A percentile compares a stretch with the other conserved stretches of the same genome.
phyloP scores from a whole-genome alignment of 2,888 invertebrate genomes.

The Siphlonurus alternatus region DNA sequence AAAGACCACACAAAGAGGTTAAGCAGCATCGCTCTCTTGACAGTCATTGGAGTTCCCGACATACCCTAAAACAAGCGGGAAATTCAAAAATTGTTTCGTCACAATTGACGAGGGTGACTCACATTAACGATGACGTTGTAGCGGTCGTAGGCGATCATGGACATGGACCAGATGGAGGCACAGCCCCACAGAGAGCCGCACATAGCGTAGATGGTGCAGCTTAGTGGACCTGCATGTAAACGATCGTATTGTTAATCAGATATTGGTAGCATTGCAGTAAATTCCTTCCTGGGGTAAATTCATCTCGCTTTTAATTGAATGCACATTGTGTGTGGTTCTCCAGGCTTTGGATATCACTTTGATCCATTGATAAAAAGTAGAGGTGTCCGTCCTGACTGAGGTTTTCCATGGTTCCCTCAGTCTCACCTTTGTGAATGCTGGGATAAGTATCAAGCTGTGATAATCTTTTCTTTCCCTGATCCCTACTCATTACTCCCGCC shows the following conservation, averaged over 20 bases:
- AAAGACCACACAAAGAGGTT: conserved; percentile 66
- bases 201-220: conserved; percentile 27
- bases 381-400: too few species aligned
- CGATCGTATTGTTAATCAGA: not conserved
- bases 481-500: too few species aligned
- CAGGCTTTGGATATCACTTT: too few species aligned
- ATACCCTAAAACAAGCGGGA: conserved; percentile 34
- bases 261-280: not conserved
- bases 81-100: not conserved
- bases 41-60: conserved; percentile 71
- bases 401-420: too few species aligned
- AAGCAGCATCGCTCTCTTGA: conserved; percentile 57
- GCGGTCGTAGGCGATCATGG: conserved; percentile 27
- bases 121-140: conserved; percentile 28
- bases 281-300: too few species aligned
- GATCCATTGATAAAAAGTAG: too few species aligned
- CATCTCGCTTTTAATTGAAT: not conserved
- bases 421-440: too few species aligned
- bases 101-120: not conserved
- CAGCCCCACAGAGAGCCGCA: conserved; percentile 28
- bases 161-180: conserved; percentile 28
- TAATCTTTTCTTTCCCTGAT: too few species aligned
- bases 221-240: conserved; percentile 17
- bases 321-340: too few species aligned
- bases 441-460: not conserved